Evolutionary conservation across 2,797 vertebrate species (phyloP), one percentile per base, ranked within the genome.

Genomic region (Ptychadena robeensis): DNA sequence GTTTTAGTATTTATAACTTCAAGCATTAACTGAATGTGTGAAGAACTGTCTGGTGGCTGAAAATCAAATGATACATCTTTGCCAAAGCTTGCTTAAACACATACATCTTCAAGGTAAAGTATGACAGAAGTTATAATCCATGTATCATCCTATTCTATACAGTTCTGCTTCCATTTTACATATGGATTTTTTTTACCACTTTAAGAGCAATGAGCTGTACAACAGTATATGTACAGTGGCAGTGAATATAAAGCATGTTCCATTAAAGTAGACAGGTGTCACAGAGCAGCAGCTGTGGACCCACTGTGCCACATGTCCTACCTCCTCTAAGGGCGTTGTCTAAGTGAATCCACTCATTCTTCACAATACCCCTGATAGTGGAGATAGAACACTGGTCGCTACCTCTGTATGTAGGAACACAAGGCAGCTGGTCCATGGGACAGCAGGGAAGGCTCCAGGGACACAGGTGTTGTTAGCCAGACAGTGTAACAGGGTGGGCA

Each of bases 101-200:
- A 18, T 61, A 53, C 18, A n/a, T 53, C 44, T 34, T 28, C n/a
- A n/a, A 25, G n/a, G 4, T 40, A 28, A 25, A 25, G 11, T n/a
- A 27, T 27, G n/a, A 53, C 48, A 48, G 15, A 12, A 25, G n/a
- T 59, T 61, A 57, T 28, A 74, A 34, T 74, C 30, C 64, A 30
- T 8, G 28, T 32, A 74, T 73, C 22, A 32, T 74, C 22, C 48
- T 35, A 25, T 37, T 31, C 72, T 74, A 59, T 53, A 74, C 48
- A 74, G 18, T 59, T 59, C 4, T 74, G 30, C 27, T 59, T 74
- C 14, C n/a, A 34, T 74, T 53, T 74, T n/a, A 34, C 22, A 35
- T 35, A 8, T 37, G 67, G 15, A 38, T 37, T 6, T 70, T 10
- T 18, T 6, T 25, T 25, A 8, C 18, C 18, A 61, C 44, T 74